Conservation (phyloP, 2,113 vertebrate species). For the Chaetodon trifascialis region DNA sequence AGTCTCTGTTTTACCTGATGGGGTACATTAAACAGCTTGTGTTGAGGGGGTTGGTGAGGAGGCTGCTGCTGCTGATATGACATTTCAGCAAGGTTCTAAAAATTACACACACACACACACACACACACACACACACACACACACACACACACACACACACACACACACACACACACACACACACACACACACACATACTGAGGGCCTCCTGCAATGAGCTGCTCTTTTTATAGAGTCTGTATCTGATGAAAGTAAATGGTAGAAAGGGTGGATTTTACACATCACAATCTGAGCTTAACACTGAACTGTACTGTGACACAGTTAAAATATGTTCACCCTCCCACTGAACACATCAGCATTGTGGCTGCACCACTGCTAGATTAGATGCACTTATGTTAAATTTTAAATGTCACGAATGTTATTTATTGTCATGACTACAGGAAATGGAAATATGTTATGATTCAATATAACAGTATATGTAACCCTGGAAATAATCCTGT, state of each 20-base stretch:
- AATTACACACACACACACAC: no score
- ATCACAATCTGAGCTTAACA: neutral
- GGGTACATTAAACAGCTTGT: no score
- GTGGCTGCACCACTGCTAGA: neutral
- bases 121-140: no score
- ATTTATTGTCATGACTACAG: constrained; percentile 49
- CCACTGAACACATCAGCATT: neutral
- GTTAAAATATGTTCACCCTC: neutral
- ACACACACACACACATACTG: no score
- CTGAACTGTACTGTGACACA: neutral
- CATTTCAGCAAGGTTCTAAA: no score
- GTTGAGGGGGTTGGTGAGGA: no score
- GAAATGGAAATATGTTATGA: neutral
- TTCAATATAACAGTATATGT: neutral
- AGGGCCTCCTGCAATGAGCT: no score
- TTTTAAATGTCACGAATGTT: constrained; percentile 10
- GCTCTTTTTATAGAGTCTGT: no score
- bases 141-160: no score
- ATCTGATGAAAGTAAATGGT: neutral
- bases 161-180: no score
- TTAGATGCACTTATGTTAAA: neutral
- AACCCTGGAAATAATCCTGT: constrained; percentile 30
- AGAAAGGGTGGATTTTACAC: neutral
- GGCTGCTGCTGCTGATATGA: no score
- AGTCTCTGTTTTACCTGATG: no score